A percentile compares a stretch with the other conserved stretches of the same genome.
Evolutionary conservation across 2,797 vertebrate species (phyloP).

Genomic region (Threskiornis aethiopicus): DNA sequence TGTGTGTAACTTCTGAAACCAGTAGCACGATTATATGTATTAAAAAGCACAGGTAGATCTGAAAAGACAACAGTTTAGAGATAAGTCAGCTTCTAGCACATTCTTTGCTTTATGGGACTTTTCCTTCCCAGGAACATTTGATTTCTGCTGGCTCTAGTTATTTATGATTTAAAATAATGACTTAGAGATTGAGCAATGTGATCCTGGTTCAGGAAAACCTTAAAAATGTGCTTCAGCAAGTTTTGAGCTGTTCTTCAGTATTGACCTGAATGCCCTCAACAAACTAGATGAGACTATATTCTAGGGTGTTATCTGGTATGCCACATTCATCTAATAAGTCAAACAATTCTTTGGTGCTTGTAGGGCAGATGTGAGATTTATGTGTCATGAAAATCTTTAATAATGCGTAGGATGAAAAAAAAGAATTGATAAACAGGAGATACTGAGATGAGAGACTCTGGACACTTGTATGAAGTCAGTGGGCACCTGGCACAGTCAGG

Average conservation of each 20-base stretch:
- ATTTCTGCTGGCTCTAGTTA: neutral
- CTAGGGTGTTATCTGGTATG: neutral
- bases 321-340: neutral
- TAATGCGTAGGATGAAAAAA: neutral
- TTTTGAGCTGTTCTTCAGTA: neutral
- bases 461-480: neutral
- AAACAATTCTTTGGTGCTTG: neutral
- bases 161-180: neutral
- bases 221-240: neutral
- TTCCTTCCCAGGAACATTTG: neutral
- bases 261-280: neutral
- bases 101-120: neutral
- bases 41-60: neutral
- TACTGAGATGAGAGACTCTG: neutral
- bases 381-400: neutral
- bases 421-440: neutral
- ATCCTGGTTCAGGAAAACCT: neutral
- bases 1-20: neutral
- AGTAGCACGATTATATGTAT: fast-evolving
- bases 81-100: neutral
- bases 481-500: neutral
- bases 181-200: neutral
- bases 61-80: neutral
- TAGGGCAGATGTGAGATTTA: neutral
- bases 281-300: neutral